Evolutionary conservation across 1,140 invertebrate genomes (phyloP).

Genomic region (Gryon sp.): DNA sequence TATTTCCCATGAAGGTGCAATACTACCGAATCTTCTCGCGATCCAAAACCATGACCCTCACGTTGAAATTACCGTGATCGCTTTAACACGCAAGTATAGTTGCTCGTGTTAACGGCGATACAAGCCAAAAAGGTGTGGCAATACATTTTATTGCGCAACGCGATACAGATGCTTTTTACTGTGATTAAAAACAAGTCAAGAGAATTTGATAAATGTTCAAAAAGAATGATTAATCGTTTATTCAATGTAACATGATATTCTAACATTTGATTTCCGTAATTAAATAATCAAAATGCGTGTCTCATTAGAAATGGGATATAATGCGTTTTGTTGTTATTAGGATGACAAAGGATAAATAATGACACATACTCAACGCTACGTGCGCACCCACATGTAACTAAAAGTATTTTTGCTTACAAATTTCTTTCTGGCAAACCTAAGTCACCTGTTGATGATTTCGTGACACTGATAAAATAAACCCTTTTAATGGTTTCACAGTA

Average conservation of each 20-base stretch:
- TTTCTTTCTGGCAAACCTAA: slow-evolving; percentile 47
- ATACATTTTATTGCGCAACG: slow-evolving; percentile 20
- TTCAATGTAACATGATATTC: slow-evolving; percentile 11
- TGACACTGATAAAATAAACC: slow-evolving; percentile 57
- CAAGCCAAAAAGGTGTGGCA: slow-evolving; percentile 34
- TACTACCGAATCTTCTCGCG: slow-evolving; percentile 49
- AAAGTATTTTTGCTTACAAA: slow-evolving; percentile 23
- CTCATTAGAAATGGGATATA: slow-evolving; percentile 16
- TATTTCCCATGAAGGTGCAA: slow-evolving; percentile 47
- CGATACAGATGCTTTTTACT: slow-evolving; percentile 11
- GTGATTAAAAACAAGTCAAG: slow-evolving; percentile 39
- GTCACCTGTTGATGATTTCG: slow-evolving; percentile 60
- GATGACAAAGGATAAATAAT: slow-evolving; percentile 26
- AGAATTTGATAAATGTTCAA: slow-evolving; percentile 18
- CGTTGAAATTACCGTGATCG: slow-evolving; percentile 51
- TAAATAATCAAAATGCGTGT: slow-evolving; percentile 42
- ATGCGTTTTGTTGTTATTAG: slow-evolving; percentile 16
- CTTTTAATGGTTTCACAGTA: slow-evolving; percentile 40
- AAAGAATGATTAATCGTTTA: slow-evolving; percentile 33
- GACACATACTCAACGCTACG: slow-evolving; percentile 1
- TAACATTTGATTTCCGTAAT: slow-evolving; percentile 34
- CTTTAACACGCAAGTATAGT: slow-evolving; percentile 42
- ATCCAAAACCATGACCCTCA: slow-evolving; percentile 30
- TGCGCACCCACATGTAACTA: slow-evolving; percentile 12
- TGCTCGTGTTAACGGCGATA: slow-evolving; percentile 20